A percentile compares a stretch with the other conserved stretches of the same genome.
Evolutionary conservation across 1,140 invertebrate genomes (phyloP).

Genomic region (Ceratina australensis): DNA sequence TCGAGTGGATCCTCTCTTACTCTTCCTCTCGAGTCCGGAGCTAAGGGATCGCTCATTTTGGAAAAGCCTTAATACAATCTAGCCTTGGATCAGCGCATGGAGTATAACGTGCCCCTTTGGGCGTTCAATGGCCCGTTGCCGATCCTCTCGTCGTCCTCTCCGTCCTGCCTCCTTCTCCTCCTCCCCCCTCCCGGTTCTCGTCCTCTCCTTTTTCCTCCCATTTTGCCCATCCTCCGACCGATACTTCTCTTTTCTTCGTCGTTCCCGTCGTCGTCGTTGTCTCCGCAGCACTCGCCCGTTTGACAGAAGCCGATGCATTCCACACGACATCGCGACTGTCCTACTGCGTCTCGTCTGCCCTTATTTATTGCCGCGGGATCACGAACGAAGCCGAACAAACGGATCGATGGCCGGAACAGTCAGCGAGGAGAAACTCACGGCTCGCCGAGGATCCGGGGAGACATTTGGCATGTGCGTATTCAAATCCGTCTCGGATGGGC

Average conservation of each 20-base stretch:
- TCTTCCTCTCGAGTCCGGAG: slow-evolving; percentile 11
- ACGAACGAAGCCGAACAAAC: slow-evolving; percentile 61
- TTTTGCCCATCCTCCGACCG: not conserved
- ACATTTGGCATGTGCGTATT: slow-evolving; percentile 74
- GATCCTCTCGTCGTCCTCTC: slow-evolving; percentile 26
- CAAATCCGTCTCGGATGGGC: slow-evolving; percentile 57
- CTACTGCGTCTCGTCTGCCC: slow-evolving; percentile 71
- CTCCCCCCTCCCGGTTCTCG: too few species aligned
- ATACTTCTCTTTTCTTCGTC: not conserved
- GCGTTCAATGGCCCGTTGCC: slow-evolving; percentile 54
- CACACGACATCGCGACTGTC: slow-evolving; percentile 75
- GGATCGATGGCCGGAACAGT: slow-evolving; percentile 62
- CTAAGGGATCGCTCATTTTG: slow-evolving; percentile 63
- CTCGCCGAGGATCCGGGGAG: slow-evolving; percentile 17
- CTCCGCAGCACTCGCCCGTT: slow-evolving; percentile 53
- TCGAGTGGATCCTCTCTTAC: slow-evolving; percentile 13
- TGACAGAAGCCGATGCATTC: slow-evolving; percentile 76
- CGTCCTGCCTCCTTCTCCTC: not conserved
- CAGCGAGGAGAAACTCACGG: slow-evolving; percentile 39
- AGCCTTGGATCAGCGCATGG: slow-evolving; percentile 60
- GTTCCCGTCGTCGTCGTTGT: slow-evolving; percentile 46
- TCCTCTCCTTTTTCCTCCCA: not conserved
- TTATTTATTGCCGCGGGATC: slow-evolving; percentile 76
- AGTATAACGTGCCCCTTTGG: slow-evolving; percentile 46
- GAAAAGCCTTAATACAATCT: slow-evolving; percentile 69